Conservation (phyloP, 2,888 invertebrate species). For the Diadegma fenestrale region DNA sequence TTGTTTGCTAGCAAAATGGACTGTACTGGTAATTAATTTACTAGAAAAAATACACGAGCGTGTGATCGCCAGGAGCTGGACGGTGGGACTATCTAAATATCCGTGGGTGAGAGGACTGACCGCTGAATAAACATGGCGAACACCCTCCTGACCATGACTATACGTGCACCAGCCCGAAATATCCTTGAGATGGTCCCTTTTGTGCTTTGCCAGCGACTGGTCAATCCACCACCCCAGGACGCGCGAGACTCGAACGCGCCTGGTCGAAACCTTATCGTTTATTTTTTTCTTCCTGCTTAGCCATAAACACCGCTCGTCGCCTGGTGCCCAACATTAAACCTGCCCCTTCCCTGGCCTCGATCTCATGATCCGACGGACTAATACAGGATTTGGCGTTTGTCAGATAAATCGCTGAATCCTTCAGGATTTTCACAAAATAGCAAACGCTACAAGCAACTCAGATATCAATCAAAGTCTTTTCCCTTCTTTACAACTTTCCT, state of each 20-base stretch:
- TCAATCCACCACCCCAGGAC: constrained; percentile 41
- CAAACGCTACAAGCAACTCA: constrained; percentile 38
- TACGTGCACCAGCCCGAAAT: constrained; percentile 34
- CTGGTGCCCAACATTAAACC: constrained; percentile 52
- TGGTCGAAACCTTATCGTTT: constrained; percentile 57
- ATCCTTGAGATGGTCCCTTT: constrained; percentile 42
- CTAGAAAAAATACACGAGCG: constrained; percentile 49
- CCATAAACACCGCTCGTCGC: constrained; percentile 56
- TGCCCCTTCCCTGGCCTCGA: constrained; percentile 48
- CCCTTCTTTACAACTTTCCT: constrained; percentile 48
- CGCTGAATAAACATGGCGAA: constrained; percentile 76
- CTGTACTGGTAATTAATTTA: constrained; percentile 56
- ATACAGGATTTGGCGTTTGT: constrained; percentile 60
- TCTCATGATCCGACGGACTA: constrained; percentile 63
- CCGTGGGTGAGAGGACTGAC: constrained; percentile 70
- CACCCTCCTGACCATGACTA: constrained; percentile 71
- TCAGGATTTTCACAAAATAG: constrained; percentile 61
- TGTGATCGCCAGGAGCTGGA: constrained; percentile 67
- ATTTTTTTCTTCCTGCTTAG: constrained; percentile 41
- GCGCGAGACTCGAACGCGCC: constrained; percentile 47
- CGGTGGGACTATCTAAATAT: constrained; percentile 72
- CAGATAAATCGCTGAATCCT: constrained; percentile 55
- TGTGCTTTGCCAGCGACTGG: constrained; percentile 47
- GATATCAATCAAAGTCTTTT: constrained; percentile 64
- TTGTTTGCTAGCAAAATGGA: constrained; percentile 23